phyloP scores from a whole-genome alignment of 2,797 vertebrate genomes.

The Pachyuromys duprasi region DNA sequence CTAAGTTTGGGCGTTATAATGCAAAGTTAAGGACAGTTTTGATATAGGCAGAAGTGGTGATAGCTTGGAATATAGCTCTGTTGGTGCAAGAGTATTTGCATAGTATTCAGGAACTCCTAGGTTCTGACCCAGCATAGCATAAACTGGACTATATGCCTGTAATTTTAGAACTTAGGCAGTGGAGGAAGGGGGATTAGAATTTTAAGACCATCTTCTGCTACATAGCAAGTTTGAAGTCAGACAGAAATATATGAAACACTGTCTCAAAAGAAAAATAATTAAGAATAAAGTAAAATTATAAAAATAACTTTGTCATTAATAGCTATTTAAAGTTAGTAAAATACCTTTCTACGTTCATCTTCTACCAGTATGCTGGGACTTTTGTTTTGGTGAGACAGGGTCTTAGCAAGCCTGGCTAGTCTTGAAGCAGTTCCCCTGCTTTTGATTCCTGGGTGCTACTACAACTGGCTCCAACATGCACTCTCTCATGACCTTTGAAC shows the following conservation, averaged over 20 bases:
- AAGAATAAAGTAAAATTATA: neutral
- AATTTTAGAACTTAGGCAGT: neutral
- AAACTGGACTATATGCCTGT: neutral
- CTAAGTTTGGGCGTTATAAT: neutral
- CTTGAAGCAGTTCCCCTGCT: neutral
- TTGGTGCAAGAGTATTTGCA: neutral
- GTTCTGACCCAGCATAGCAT: neutral
- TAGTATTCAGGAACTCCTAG: neutral
- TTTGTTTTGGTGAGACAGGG: neutral
- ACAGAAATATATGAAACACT: neutral
- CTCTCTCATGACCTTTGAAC: neutral
- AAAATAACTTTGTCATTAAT: constrained; percentile 34
- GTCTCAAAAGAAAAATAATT: neutral
- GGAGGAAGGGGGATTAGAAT: neutral
- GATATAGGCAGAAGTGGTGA: neutral
- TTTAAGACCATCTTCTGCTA: neutral
- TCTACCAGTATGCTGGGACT: neutral
- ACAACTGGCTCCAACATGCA: neutral
- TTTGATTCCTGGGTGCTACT: neutral
- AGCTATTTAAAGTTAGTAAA: constrained; percentile 16
- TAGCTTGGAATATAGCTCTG: neutral
- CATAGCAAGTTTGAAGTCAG: neutral
- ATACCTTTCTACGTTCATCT: neutral
- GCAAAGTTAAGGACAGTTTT: neutral
- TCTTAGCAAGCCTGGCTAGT: neutral